Percentiles rank a stretch among this genome's conserved stretches.
Evolutionary conservation across 35 echinoderm and acorn worm genomes (phyloP).

Genomic region (Acanthaster planci): DNA sequence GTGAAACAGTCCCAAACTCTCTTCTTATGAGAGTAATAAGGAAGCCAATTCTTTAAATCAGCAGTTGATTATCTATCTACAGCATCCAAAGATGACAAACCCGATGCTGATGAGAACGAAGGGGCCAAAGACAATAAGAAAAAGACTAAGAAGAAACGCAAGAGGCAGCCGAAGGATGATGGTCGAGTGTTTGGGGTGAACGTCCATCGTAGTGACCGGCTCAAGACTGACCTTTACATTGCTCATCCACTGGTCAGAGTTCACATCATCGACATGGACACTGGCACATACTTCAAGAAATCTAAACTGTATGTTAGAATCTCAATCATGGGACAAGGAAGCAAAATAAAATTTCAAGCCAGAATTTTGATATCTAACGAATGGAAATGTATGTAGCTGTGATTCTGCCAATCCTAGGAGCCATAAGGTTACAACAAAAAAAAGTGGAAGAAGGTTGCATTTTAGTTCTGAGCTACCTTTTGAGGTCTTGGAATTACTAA

Average conservation of each 20-base stretch:
- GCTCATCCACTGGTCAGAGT: constrained; percentile 91
- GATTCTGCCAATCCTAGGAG: no score
- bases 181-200: constrained; percentile 77
- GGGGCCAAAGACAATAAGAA: not conserved
- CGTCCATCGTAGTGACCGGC: constrained; percentile 87
- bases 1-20: no score
- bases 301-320: constrained; percentile 56
- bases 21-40: no score
- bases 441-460: no score
- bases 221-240: constrained; percentile 92
- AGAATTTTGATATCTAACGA: no score
- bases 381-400: no score
- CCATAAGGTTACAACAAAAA: no score
- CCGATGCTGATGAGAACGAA: constrained; percentile 13
- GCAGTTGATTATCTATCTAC: not conserved
- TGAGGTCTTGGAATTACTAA: no score
- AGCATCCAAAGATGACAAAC: not conserved
- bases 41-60: not conserved
- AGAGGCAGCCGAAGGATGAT: constrained; percentile 57
- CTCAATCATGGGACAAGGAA: no score
- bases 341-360: no score
- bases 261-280: constrained; percentile 86
- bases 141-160: not conserved
- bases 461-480: no score
- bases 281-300: constrained; percentile 91